phyloP scores from a whole-genome alignment of 2,888 invertebrate genomes.

The Gonocerus acuteangulatus region DNA sequence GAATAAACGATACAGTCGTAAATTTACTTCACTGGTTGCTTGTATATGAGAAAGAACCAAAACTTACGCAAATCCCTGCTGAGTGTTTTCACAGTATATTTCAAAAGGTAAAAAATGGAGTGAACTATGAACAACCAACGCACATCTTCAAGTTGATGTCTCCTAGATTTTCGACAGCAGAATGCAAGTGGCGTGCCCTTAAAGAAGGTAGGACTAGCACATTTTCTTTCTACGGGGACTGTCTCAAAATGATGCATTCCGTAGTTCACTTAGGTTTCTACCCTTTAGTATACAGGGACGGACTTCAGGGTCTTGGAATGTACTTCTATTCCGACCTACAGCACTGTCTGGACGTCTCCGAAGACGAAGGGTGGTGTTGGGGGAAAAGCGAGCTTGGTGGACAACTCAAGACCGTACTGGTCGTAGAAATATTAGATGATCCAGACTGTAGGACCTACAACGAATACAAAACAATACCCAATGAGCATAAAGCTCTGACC shows the following conservation, averaged over 20 bases:
- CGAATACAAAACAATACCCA: not conserved
- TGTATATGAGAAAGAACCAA: conserved; percentile 21
- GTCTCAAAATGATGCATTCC: conserved; percentile 23
- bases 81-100: conserved; percentile 25
- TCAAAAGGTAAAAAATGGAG: conserved; percentile 11
- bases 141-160: conserved; percentile 29
- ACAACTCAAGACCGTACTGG: conserved; percentile 20
- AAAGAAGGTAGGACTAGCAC: conserved; percentile 24
- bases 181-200: conserved; percentile 25
- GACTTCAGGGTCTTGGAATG: conserved; percentile 18
- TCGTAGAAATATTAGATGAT: conserved; percentile 27
- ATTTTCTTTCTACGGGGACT: conserved; percentile 24
- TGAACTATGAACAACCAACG: conserved; percentile 21
- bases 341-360: conserved; percentile 17
- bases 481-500: conserved; percentile 5
- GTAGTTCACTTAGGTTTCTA: conserved; percentile 28
- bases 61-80: conserved; percentile 3
- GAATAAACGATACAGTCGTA: conserved; percentile 15
- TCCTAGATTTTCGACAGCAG: conserved; percentile 8
- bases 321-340: conserved; percentile 26
- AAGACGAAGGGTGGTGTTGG: conserved; percentile 27
- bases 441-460: conserved; percentile 5
- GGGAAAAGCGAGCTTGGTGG: conserved; percentile 30
- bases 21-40: conserved; percentile 30
- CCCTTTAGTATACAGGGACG: conserved; percentile 7